phyloP scores from a whole-genome alignment of 2,797 vertebrate species.

The Acropternis orthonyx region DNA sequence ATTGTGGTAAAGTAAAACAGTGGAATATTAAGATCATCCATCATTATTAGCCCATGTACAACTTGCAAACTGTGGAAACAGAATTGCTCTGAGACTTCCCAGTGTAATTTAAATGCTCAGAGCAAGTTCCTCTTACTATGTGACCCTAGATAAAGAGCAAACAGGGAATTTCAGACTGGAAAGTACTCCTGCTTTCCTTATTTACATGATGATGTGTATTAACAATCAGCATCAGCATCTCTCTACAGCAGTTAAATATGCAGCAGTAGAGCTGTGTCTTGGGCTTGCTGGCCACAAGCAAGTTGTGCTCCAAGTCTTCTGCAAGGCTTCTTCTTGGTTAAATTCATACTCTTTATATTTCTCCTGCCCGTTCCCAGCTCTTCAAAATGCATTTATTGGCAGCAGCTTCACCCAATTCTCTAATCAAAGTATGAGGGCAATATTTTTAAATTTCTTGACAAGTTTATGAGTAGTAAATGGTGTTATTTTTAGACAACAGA shows the following conservation, averaged over 20 bases:
- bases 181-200: not conserved
- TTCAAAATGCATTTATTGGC: not conserved
- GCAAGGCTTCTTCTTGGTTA: not conserved
- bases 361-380: not conserved
- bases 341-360: not conserved
- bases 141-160: not conserved
- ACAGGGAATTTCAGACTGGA: not conserved
- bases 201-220: too few relatives aligned
- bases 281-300: not conserved
- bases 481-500: not conserved
- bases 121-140: not conserved
- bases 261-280: not conserved
- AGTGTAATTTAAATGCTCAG: not conserved
- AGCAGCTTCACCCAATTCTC: not conserved
- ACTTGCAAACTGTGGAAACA: not conserved
- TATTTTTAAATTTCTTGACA: not conserved
- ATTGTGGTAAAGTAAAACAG: not conserved
- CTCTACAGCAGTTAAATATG: not conserved
- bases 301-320: not conserved
- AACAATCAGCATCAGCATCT: not conserved
- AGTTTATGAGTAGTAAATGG: not conserved
- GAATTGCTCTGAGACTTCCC: not conserved
- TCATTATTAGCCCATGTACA: conserved; percentile 6
- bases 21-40: not conserved
- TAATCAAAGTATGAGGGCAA: not conserved